A percentile compares a stretch with the other conserved stretches of the same genome.
Evolutionary conservation across 2,888 invertebrate species (phyloP).

Genomic region (Harpalus rufipes): DNA sequence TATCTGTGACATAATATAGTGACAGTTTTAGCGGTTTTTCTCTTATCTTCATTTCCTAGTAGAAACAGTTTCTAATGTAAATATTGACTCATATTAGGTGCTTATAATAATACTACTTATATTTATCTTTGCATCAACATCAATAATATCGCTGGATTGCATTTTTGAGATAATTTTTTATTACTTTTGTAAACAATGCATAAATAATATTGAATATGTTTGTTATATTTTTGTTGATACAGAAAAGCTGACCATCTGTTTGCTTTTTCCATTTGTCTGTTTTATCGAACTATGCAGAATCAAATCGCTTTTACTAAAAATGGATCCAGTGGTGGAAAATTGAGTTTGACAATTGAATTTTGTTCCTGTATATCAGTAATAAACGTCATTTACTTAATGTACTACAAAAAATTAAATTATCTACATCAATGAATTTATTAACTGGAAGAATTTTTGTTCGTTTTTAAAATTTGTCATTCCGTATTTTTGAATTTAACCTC

Average conservation of each 20-base stretch:
- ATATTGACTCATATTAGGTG: conserved; percentile 6
- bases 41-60: conserved; percentile 8
- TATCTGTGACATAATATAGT: neutral
- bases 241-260: neutral
- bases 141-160: neutral
- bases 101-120: neutral
- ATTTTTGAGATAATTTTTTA: neutral
- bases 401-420: neutral
- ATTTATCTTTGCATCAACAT: neutral
- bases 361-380: neutral
- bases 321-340: neutral
- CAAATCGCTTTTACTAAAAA: neutral
- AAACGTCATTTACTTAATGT: neutral
- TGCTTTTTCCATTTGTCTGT: neutral
- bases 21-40: conserved; percentile 22
- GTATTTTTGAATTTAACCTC: too few relatives aligned
- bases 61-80: neutral
- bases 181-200: neutral
- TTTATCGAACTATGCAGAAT: neutral
- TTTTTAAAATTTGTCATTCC: too few relatives aligned
- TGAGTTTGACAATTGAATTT: neutral
- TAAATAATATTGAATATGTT: neutral
- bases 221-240: neutral
- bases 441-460: too few relatives aligned
- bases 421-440: too few relatives aligned